Evolutionary conservation across 1,140 invertebrate genomes (phyloP).

Genomic region (Planococcus citri): DNA sequence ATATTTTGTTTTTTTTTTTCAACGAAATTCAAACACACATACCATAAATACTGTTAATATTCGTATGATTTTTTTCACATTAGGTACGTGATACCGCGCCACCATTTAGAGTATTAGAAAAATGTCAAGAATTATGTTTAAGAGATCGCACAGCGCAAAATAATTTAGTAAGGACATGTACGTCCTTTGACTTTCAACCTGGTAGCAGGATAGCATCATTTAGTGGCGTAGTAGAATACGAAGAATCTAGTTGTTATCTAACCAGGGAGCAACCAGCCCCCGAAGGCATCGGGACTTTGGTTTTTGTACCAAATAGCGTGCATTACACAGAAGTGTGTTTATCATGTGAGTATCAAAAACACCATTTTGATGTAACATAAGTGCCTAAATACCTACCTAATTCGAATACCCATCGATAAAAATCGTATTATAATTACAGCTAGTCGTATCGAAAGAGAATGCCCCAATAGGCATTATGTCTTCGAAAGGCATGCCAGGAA

Average conservation of each 20-base stretch:
- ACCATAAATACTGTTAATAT: background rate
- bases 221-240: conserved; percentile 68
- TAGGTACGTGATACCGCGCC: conserved; percentile 63
- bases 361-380: too few species aligned
- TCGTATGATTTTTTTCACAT: conserved; percentile 10
- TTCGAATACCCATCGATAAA: too few species aligned
- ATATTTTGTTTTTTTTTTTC: background rate
- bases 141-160: conserved; percentile 64
- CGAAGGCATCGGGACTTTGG: conserved; percentile 71
- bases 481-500: conserved; percentile 75
- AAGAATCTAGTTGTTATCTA: conserved; percentile 78
- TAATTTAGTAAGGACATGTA: conserved; percentile 64
- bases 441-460: conserved; percentile 69
- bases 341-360: conserved; percentile 51
- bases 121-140: conserved; percentile 67
- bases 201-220: conserved; percentile 68
- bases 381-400: too few species aligned
- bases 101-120: conserved; percentile 71
- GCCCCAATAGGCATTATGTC: conserved; percentile 70
- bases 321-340: conserved; percentile 83
- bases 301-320: conserved; percentile 70
- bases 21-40: background rate
- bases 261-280: conserved; percentile 69
- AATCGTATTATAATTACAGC: conserved; percentile 39
- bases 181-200: conserved; percentile 80